Evolutionary conservation across 1,140 invertebrate species (phyloP).

Genomic region (Leptinotarsa defecta): DNA sequence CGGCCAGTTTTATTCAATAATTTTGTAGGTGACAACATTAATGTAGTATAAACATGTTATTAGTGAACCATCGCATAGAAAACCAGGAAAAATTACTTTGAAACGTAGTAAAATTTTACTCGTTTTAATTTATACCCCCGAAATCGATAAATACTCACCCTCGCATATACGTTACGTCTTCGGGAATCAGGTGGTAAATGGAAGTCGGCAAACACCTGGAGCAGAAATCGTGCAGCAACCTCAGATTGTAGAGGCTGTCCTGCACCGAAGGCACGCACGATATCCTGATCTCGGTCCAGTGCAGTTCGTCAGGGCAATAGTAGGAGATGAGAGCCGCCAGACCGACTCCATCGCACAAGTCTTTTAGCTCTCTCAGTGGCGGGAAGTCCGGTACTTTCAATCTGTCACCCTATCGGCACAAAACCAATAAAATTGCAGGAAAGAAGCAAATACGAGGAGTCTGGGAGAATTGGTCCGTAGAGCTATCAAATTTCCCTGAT

Average conservation of each 20-base stretch:
- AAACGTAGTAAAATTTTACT: no score
- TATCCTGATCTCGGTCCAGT: constrained; percentile 62
- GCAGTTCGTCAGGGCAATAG: constrained; percentile 89
- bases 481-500: background rate
- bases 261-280: constrained; percentile 65
- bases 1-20: no score
- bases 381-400: constrained; percentile 58
- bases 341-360: constrained; percentile 90
- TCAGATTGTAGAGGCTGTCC: constrained; percentile 93
- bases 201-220: constrained; percentile 80
- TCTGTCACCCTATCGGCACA: constrained; percentile 53
- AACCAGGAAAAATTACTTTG: no score
- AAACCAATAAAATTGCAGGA: constrained; percentile 9
- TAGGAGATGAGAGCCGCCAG: constrained; percentile 88
- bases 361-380: constrained; percentile 65
- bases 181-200: constrained; percentile 93
- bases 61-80: no score
- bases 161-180: constrained; percentile 94
- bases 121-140: no score
- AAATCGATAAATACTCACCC: constrained; percentile 64
- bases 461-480: background rate
- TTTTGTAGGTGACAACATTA: no score
- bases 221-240: constrained; percentile 88
- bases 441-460: background rate
- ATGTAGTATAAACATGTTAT: no score